Percentiles rank a stretch among this genome's conserved stretches.
Conservation (phyloP, 64 coral and sea anemone genomes). For the Actinia equina region DNA sequence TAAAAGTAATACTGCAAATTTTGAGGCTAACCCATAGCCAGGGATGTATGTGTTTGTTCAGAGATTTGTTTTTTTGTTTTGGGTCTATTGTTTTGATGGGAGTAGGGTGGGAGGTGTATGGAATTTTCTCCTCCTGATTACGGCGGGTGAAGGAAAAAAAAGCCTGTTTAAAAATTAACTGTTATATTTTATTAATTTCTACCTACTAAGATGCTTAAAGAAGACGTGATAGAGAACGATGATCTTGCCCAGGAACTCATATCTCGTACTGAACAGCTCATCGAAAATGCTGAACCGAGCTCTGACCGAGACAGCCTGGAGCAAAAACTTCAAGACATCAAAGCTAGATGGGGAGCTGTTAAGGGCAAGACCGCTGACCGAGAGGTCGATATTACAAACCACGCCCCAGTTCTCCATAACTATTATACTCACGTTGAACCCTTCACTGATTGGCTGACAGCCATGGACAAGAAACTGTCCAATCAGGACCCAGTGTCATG, state of each 20-base stretch:
- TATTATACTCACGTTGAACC: constrained; percentile 62
- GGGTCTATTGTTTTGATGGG: too few species aligned
- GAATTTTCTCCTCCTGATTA: too few species aligned
- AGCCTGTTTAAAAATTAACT: neutral
- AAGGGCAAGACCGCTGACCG: constrained; percentile 60
- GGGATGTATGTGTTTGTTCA: too few species aligned
- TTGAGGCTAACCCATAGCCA: too few species aligned
- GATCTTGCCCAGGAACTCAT: constrained; percentile 77
- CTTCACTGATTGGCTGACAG: constrained; percentile 62
- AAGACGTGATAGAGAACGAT: constrained; percentile 74
- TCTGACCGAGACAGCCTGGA: constrained; percentile 67
- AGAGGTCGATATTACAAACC: constrained; percentile 51
- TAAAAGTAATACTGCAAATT: too few species aligned
- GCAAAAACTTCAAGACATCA: constrained; percentile 70
- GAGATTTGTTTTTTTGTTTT: too few species aligned
- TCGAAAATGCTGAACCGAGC: constrained; percentile 72
- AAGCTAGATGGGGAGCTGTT: constrained; percentile 57
- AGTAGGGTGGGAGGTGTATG: too few species aligned
- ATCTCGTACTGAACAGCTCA: constrained; percentile 62
- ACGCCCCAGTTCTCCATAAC: constrained; percentile 60
- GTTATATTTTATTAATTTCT: neutral
- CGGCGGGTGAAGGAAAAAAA: too few species aligned
- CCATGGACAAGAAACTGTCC: constrained; percentile 67
- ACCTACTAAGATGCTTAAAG: constrained; percentile 66
- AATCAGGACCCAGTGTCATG: constrained; percentile 73